phyloP scores from a whole-genome alignment of 2,888 invertebrate species.

The Ormyrus rosae region DNA sequence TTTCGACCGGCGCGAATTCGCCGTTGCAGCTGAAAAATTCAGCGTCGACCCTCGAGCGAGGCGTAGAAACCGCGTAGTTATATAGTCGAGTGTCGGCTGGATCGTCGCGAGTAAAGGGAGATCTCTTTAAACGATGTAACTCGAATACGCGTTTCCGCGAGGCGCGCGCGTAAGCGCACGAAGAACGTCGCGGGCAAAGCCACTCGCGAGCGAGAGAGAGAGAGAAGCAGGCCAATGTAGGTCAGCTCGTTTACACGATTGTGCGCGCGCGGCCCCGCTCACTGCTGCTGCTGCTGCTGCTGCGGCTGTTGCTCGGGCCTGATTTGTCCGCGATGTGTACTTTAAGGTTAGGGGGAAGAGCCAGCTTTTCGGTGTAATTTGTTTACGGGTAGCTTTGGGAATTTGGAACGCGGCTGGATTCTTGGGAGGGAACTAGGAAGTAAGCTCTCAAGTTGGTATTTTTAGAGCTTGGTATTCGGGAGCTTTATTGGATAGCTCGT shows the following conservation, averaged over 20 bases:
- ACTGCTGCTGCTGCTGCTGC: constrained; percentile 19
- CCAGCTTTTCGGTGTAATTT: no score
- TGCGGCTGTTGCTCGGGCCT: neutral
- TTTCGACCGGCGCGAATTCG: neutral
- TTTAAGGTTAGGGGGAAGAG: constrained; percentile 43
- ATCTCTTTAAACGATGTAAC: constrained; percentile 37
- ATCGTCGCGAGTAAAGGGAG: constrained; percentile 2
- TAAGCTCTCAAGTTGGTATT: no score
- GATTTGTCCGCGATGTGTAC: constrained; percentile 3
- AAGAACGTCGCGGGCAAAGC: neutral
- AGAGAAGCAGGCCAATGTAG: constrained; percentile 60
- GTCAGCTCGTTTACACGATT: constrained; percentile 65
- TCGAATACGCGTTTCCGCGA: constrained; percentile 23
- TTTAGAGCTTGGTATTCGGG: no score
- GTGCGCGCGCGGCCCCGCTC: constrained; percentile 50
- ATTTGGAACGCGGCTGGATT: neutral
- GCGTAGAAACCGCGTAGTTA: neutral
- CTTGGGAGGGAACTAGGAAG: no score
- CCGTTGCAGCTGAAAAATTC: no score
- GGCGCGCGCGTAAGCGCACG: neutral
- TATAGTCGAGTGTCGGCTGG: neutral
- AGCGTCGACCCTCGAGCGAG: neutral
- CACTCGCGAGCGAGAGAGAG: constrained; percentile 47
- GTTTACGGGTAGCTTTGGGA: no score
- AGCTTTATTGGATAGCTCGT: no score